Evolutionary conservation across 1,140 invertebrate genomes (phyloP).

Genomic region (Trichomalopsis sarcophagae): DNA sequence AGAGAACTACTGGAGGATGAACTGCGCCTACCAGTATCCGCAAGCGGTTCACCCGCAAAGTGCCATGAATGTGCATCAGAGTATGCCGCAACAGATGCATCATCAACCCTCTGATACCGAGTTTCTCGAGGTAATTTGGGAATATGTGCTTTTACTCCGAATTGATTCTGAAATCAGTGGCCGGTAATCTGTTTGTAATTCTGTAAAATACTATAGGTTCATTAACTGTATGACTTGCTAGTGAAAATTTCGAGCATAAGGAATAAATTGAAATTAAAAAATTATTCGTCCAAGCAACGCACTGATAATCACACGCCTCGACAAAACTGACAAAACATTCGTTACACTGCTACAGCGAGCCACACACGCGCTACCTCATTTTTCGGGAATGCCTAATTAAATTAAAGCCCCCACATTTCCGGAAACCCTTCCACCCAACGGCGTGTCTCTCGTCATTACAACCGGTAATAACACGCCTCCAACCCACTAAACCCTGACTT

Average conservation of each 20-base stretch:
- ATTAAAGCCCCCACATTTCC: not conserved
- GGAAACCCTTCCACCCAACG: not conserved
- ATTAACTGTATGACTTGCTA: too few relatives aligned
- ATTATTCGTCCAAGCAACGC: too few relatives aligned
- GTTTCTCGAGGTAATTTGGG: slow-evolving; percentile 69
- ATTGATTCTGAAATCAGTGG: too few relatives aligned
- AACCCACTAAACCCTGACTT: not conserved
- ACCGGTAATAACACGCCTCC: slow-evolving; percentile 15
- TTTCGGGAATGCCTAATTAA: not conserved
- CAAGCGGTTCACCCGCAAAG: slow-evolving; percentile 69
- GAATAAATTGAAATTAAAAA: too few relatives aligned
- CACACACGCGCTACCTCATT: not conserved
- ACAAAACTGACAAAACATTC: not conserved
- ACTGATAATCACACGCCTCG: too few relatives aligned
- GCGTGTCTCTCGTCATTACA: not conserved
- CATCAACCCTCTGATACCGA: slow-evolving; percentile 65
- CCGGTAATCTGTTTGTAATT: too few relatives aligned
- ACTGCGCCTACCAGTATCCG: slow-evolving; percentile 73
- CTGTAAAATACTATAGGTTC: too few relatives aligned
- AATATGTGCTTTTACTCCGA: not conserved
- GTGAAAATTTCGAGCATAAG: too few relatives aligned
- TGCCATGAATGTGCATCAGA: slow-evolving; percentile 66
- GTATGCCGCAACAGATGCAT: slow-evolving; percentile 64
- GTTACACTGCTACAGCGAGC: not conserved
- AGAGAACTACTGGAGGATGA: slow-evolving; percentile 62